Conservation (phyloP, 92 coral and sea anemone species). For the Siderastrea siderea region DNA sequence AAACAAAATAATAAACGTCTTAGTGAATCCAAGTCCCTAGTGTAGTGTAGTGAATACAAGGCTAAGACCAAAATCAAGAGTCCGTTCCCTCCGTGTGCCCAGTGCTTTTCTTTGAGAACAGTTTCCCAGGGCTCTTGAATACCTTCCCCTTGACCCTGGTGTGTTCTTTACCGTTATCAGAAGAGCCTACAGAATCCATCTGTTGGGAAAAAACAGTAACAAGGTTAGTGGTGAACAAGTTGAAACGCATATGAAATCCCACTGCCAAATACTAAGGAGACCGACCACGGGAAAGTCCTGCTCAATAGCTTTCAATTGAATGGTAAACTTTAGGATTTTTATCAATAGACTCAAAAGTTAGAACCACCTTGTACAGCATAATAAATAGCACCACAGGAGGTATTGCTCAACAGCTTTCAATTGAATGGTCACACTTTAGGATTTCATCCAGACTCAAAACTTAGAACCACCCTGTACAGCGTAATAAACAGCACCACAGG, state of each 20-base stretch:
- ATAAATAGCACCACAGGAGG: no score
- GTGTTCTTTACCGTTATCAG: conserved; percentile 58
- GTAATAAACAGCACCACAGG: no score
- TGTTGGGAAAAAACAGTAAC: background rate
- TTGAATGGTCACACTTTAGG: no score
- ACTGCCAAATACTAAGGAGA: no score
- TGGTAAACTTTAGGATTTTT: background rate
- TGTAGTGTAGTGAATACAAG: conserved; percentile 39
- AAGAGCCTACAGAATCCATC: conserved; percentile 68
- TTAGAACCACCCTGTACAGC: no score
- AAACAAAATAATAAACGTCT: background rate
- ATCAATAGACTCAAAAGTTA: background rate
- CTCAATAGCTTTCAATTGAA: background rate
- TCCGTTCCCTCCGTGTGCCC: conserved; percentile 18
- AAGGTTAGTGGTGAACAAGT: background rate
- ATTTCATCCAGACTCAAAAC: no score
- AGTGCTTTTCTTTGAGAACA: conserved; percentile 65
- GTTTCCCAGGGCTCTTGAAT: conserved; percentile 93
- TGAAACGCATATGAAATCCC: background rate
- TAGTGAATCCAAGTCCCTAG: conserved; percentile 9
- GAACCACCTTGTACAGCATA: no score
- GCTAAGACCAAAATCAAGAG: conserved; percentile 18
- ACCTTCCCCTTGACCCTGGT: conserved; percentile 75
- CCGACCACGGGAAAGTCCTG: background rate
- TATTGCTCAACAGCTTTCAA: no score